Evolutionary conservation across 35 echinoderm and acorn worm genomes (phyloP).

Genomic region (Apostichopus parvimensis): DNA sequence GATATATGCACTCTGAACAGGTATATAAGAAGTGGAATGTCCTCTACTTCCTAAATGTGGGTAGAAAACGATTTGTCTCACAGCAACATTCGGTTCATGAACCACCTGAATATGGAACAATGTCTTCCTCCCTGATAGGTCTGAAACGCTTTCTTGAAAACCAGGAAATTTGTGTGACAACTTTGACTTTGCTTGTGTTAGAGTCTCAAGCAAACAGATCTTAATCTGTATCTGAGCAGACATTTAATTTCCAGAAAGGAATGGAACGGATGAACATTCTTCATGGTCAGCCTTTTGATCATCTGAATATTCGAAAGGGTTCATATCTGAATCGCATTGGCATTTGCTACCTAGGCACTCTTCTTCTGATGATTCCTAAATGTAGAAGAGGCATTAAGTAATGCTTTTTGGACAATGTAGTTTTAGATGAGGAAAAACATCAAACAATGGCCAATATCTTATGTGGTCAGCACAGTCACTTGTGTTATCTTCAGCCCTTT

Average conservation of each 20-base stretch:
- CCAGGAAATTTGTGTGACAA: not conserved
- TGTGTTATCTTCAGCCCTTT: no score
- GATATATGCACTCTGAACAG: slow-evolving; percentile 1
- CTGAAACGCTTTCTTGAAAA: not conserved
- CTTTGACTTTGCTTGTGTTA: not conserved
- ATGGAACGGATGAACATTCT: not conserved
- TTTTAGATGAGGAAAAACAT: no score
- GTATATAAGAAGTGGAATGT: not conserved
- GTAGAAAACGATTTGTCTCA: not conserved
- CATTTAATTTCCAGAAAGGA: not conserved
- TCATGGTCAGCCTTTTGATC: not conserved
- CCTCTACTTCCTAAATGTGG: not conserved
- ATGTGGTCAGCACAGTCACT: no score
- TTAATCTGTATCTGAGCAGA: not conserved
- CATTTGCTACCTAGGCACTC: not conserved
- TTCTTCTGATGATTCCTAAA: not conserved
- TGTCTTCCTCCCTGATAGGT: not conserved
- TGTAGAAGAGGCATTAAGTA: not conserved
- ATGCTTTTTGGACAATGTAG: no score
- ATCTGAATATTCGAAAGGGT: not conserved
- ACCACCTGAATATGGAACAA: not conserved
- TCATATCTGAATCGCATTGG: not conserved
- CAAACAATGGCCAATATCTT: no score
- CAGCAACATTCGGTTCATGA: not conserved
- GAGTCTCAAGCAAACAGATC: not conserved